Evolutionary conservation across 2,888 invertebrate genomes (phyloP).

Genomic region (Dynastes grantii): DNA sequence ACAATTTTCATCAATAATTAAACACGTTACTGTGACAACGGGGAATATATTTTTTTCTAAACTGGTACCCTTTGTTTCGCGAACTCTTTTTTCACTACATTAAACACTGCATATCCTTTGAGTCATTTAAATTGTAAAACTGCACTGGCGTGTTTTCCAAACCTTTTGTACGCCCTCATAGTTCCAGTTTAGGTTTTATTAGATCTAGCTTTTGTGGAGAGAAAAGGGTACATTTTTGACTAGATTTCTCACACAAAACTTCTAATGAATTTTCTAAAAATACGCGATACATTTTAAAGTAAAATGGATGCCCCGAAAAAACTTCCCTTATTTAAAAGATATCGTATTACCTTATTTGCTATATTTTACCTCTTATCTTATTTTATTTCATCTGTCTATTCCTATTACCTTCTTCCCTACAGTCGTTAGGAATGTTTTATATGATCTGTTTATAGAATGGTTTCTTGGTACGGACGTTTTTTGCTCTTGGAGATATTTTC

Average conservation of each 20-base stretch:
- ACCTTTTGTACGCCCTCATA: not conserved
- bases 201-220: not conserved
- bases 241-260: too few species aligned
- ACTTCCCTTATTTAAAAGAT: too few species aligned
- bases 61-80: constrained; percentile 12
- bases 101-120: constrained; percentile 4
- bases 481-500: not conserved
- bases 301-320: too few species aligned
- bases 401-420: not conserved
- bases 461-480: not conserved
- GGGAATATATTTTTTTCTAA: constrained; percentile 20
- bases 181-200: constrained; percentile 2
- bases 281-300: too few species aligned
- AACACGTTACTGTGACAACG: constrained; percentile 17
- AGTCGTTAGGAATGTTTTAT: constrained; percentile 1
- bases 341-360: too few species aligned
- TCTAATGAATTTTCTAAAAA: too few species aligned
- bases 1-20: constrained; percentile 28
- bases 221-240: not conserved
- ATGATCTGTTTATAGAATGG: not conserved
- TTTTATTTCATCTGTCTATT: too few species aligned
- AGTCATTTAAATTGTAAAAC: constrained; percentile 38
- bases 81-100: constrained; percentile 19
- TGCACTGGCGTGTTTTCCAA: not conserved
- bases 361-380: too few species aligned